Percentiles rank a stretch among this genome's conserved stretches.
Conservation (phyloP, 2,888 invertebrate species). For the Acleris sparsana region DNA sequence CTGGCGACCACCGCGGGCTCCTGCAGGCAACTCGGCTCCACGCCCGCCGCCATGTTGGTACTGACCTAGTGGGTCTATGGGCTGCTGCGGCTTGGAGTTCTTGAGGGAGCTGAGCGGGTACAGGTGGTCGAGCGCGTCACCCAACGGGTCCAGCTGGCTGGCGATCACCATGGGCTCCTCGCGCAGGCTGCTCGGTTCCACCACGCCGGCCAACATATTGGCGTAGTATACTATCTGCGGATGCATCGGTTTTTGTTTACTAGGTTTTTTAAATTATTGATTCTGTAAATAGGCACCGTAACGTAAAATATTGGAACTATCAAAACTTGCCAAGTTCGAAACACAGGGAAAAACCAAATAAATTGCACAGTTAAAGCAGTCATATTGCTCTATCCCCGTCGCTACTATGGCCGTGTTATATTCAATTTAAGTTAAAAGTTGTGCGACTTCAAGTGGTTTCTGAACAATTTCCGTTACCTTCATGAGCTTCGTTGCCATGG, state of each 20-base stretch:
- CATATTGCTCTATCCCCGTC: no score
- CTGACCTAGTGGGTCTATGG: conserved; percentile 84
- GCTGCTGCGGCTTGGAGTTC: conserved; percentile 69
- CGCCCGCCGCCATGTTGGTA: conserved; percentile 88
- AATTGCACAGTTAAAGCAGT: no score
- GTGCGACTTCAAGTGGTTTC: neutral
- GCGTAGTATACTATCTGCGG: conserved; percentile 92
- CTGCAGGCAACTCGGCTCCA: conserved; percentile 84
- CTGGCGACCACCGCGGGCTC: conserved; percentile 78
- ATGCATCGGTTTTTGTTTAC: neutral
- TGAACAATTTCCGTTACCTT: conserved; percentile 83
- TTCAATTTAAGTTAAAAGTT: no score
- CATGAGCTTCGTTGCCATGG: conserved; percentile 93
- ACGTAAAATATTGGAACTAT: no score
- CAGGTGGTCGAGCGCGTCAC: conserved; percentile 72
- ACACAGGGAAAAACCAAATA: no score
- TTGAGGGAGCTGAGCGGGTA: conserved; percentile 69
- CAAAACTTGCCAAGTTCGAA: no score
- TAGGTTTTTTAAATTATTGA: no score
- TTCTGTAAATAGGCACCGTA: no score
- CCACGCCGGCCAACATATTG: conserved; percentile 91
- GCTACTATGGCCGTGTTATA: no score
- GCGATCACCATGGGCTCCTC: conserved; percentile 81
- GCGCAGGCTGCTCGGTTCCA: conserved; percentile 86
- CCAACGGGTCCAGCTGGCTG: conserved; percentile 76